Evolutionary conservation across 2,113 vertebrate genomes (phyloP), one percentile per base, ranked within the genome.

Genomic region (Apodemus speciosus): DNA sequence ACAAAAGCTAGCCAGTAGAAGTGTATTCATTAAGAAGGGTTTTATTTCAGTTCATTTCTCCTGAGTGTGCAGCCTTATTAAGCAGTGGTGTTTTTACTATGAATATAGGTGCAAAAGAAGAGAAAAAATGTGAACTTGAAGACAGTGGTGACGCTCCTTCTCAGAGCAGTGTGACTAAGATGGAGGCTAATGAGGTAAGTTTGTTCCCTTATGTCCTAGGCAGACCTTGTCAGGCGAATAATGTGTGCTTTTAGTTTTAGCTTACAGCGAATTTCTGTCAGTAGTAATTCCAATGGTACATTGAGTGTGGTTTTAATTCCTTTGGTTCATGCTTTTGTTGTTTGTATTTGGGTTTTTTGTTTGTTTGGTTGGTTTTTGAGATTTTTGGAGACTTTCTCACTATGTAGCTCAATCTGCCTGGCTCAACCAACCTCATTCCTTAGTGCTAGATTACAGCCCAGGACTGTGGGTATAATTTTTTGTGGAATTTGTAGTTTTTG

Each of bases 21-120:
- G 38, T 80, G 11, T 80, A 80, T n/a, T 79, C n/a, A 27, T 43
- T 43, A 83, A 83, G 79, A 62, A 60, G 60, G 25, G 56, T 18
- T 83, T 77, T 60, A 18, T 85, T 85, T 94, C 27, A 89, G 16
- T 80, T 81, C 15, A 13, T 73, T 76, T 85, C 32, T 85, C 40
- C 35, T 46, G 14, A 93, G 80, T 69, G 56, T 93, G 11, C 11
- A 73, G 15, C 35, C 46, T 85, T 87, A 60, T 9, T 87, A 51
- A 90, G 87, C 89, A 71, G 69, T 13, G 38, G 30, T 96, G 35
- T 73, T 9, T 64, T 95, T 9, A 83, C 38, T 85, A 86, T 96
- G 88, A 93, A 95, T 97, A 95, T 79, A 95, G 97, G 97, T 95
- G 89, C 94, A 94, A 98, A 93, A 86, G 98, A 98, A 92, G 98